Evolutionary conservation across 2,113 vertebrate species (phyloP).

Genomic region (Calonectris borealis): DNA sequence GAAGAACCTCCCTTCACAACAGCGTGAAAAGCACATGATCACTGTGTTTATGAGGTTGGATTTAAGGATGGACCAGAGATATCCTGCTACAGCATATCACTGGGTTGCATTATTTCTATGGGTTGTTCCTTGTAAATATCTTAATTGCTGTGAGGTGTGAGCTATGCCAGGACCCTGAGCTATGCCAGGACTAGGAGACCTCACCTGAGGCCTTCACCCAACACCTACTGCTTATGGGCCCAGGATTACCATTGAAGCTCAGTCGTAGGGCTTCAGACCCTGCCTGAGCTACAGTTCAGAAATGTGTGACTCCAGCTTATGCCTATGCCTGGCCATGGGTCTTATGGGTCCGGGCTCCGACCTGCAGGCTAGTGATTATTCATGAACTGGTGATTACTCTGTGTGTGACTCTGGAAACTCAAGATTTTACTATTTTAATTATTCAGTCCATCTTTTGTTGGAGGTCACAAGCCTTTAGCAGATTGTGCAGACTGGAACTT

Average conservation of each 20-base stretch:
- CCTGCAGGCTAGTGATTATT: neutral
- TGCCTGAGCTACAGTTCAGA: neutral
- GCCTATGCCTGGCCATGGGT: neutral
- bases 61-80: neutral
- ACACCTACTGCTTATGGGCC: too few species aligned
- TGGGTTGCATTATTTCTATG: neutral
- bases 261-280: neutral
- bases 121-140: neutral
- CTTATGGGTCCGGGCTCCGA: fast-evolving
- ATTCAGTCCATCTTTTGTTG: neutral
- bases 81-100: neutral
- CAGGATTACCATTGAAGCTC: neutral
- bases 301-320: neutral
- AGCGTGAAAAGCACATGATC: fast-evolving
- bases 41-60: neutral
- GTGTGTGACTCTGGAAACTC: neutral
- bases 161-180: neutral
- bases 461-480: neutral
- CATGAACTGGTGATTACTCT: neutral
- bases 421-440: neutral
- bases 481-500: neutral
- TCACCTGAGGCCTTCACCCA: neutral
- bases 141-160: neutral
- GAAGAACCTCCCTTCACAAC: neutral
- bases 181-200: neutral